Evolutionary conservation across 2,888 invertebrate genomes (phyloP).

Genomic region (Dryocosmus kuriphilus): DNA sequence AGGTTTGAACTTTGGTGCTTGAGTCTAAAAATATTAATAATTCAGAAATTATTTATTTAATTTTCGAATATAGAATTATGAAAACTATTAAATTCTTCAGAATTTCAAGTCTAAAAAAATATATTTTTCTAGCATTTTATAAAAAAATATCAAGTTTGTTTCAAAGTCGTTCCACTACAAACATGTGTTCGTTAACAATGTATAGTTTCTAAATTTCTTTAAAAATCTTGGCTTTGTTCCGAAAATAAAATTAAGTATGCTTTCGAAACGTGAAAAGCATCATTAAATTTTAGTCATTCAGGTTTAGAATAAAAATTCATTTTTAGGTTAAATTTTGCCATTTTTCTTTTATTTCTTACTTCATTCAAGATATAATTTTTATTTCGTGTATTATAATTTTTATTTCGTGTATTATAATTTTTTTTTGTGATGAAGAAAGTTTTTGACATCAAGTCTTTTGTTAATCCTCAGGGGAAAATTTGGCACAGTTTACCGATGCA

Average conservation of each 20-base stretch:
- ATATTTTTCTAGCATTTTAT: neutral
- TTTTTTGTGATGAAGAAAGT: neutral
- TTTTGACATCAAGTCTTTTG: conserved; percentile 10
- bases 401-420: neutral
- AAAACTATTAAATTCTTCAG: no score
- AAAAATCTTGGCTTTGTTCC: conserved; percentile 4
- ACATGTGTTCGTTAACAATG: neutral
- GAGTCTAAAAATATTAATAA: no score
- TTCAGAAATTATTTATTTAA: no score
- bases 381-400: neutral
- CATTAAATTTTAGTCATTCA: neutral
- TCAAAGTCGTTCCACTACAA: neutral
- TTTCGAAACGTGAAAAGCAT: neutral
- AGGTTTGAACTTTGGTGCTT: no score
- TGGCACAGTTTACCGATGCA: conserved; percentile 96
- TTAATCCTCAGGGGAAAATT: conserved; percentile 90
- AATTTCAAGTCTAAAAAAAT: neutral
- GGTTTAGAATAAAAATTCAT: neutral
- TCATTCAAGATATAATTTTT: neutral
- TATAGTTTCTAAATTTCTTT: neutral
- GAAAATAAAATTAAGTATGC: neutral
- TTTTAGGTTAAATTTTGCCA: neutral
- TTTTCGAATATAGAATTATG: no score
- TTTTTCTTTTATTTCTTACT: neutral
- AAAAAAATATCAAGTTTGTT: conserved; percentile 1